Base-by-base conservation (phyloP, 2,113 vertebrate genomes). In the Phodopus roborovskii region DNA sequence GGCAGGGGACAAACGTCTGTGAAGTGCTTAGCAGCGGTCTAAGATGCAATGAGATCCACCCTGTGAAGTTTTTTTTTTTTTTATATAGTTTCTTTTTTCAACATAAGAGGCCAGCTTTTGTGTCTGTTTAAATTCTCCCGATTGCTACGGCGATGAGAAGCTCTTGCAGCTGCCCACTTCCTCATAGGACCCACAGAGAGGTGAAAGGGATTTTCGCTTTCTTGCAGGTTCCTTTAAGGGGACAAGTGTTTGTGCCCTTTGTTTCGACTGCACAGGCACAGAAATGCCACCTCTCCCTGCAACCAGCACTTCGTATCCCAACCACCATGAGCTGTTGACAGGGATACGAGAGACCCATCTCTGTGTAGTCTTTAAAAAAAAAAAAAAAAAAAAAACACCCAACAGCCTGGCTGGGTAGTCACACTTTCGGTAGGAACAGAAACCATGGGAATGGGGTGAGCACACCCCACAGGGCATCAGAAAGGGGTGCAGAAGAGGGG, bases 161-260 rank as follows among this genome's bases (percentile, higher is more conserved):
- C 20, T 68, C 64, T 48, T 19, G 53, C 19, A 1, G 30, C 1
- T 56, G 53, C 10, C 83, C 13, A 42, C 7, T 5, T 56, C 73
- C 42, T 42, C 45, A 62, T 62, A 16, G 7, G 62, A 17, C 24
- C 64, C 42, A 1, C 0, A 5, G 45, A 78, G n/a, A 92, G 60
- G 53, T 5, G 77, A n/a, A 73, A 88, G 42, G 28, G 17, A 28
- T n/a, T 45, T 42, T 62, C 22, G 1, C 22, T 50, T 71, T 28
- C 70, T 90, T 30, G 39, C 5, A 0, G 1, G 7, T 22, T 28
- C 15, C 5, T 71, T 50, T 17, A 1, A 0, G 48, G 30, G 56
- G 56, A 88, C 19, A 78, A 26, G 62, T 45, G 1, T 62, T 20
- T 53, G 42, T 60, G 9, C 20, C 39, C 71, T 28, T 50, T 22